Evolutionary conservation across 2,113 vertebrate genomes (phyloP).

Genomic region (Piaya cayana): DNA sequence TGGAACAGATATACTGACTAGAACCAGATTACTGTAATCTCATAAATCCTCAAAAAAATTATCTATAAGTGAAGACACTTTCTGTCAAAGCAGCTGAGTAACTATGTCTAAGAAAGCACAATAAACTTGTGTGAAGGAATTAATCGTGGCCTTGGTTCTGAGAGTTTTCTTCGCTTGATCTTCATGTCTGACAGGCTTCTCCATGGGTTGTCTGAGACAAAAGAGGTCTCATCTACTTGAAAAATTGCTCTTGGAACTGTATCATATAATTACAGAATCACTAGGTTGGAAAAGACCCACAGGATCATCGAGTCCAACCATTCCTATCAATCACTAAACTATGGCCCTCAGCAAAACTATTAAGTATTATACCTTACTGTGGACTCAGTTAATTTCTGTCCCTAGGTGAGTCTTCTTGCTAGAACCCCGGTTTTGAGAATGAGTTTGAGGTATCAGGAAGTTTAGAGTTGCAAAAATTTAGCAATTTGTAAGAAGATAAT

Average conservation of each 20-base stretch:
- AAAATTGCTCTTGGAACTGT: background rate
- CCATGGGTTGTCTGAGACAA: background rate
- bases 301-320: too few species aligned
- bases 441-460: background rate
- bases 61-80: background rate
- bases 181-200: background rate
- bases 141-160: background rate
- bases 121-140: background rate
- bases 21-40: background rate
- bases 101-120: background rate
- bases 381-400: background rate
- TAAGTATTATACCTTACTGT: rapidly evolving
- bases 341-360: background rate
- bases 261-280: too few species aligned
- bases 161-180: background rate
- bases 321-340: too few species aligned
- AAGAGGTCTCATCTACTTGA: background rate
- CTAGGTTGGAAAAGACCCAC: too few species aligned
- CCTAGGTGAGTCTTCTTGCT: too few species aligned
- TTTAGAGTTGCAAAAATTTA: rapidly evolving
- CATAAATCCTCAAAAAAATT: background rate
- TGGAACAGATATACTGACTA: background rate
- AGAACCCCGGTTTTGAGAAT: background rate
- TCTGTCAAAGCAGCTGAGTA: background rate
- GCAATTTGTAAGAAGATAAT: background rate